Base-by-base conservation (phyloP, 2,888 invertebrate genomes). In the Tyria jacobaeae region DNA sequence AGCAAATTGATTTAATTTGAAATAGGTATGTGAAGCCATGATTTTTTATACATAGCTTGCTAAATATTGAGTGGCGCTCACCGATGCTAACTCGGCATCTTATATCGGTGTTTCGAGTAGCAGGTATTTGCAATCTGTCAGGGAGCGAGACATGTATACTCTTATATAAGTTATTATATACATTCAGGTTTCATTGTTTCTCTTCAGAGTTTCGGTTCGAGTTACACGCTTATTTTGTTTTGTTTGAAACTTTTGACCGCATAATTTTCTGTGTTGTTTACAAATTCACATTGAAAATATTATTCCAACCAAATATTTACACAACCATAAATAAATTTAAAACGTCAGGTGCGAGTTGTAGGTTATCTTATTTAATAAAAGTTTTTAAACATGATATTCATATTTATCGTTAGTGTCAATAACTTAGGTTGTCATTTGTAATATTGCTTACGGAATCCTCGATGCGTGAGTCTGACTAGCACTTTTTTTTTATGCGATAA, bases 71-170 rank as follows among this genome's bases (percentile, higher is more conserved):
- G 47, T 24, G 1, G 10, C 48, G 15, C 25, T 56, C 24, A 37
- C 17, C 5, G 35, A 48, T 35, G 24, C 15, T 48, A 24, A 47
- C 35, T 35, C 6, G 10, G 56, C 35, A 56, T 56, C 35, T 34
- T 35, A 56, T 52, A 24, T 47, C 12, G 24, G 60, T 27, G n/a
- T 37, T 27, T 17, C 21, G 31, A 54, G 57, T 61, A 60, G 49
- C 64, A 69, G 69, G 63, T 75, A 69, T n/a, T n/a, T 58, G 66
- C 75, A 68, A 69, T 64, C 69, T 68, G 72, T 64, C 51, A 52
- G 49, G 56, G 51, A 52, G 34, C 53, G 63, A 60, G 65, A 60
- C 61, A 73, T 64, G 7, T 31, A 31, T 6, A 1, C 7, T 31
- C 4, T 7, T 31, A 31, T 31, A 27, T 58, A 58, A 62, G 71